Evolutionary conservation across 1,140 invertebrate species (phyloP).

Genomic region (Eupristina koningsbergeri): DNA sequence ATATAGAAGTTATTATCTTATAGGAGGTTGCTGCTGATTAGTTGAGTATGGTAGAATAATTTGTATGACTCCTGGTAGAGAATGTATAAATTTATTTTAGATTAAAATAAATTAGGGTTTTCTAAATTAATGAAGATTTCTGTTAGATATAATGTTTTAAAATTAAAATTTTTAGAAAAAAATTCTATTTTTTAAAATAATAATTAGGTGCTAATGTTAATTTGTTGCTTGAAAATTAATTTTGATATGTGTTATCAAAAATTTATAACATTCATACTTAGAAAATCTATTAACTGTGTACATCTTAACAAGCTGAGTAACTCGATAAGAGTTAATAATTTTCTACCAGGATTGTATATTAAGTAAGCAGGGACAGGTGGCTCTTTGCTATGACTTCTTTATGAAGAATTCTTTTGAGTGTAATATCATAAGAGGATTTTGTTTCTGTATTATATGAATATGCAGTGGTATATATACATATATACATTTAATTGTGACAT

Average conservation of each 20-base stretch:
- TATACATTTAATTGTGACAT: too few relatives aligned
- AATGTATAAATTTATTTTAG: neutral
- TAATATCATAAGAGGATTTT: slow-evolving; percentile 28
- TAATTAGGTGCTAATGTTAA: neutral
- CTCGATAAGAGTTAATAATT: slow-evolving; percentile 8
- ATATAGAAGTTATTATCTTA: slow-evolving; percentile 41
- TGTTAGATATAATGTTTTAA: neutral
- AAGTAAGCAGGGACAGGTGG: slow-evolving; percentile 29
- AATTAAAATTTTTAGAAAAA: neutral
- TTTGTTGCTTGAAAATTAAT: neutral
- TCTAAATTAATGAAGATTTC: neutral
- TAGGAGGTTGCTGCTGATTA: slow-evolving; percentile 10
- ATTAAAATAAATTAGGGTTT: neutral
- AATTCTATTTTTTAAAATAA: neutral
- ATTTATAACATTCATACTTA: neutral
- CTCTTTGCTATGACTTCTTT: slow-evolving; percentile 39
- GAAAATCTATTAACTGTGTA: neutral
- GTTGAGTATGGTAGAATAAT: slow-evolving; percentile 19
- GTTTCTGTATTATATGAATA: slow-evolving; percentile 30
- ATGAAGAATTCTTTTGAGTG: slow-evolving; percentile 16
- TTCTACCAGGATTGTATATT: slow-evolving; percentile 11
- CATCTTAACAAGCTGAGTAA: neutral
- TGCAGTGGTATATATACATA: slow-evolving; percentile 13
- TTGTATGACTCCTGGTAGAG: neutral
- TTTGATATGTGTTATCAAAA: neutral